A percentile compares a stretch with the other conserved stretches of the same genome.
phyloP scores from a whole-genome alignment of 2,797 vertebrate genomes.

The Vipera ursinii region DNA sequence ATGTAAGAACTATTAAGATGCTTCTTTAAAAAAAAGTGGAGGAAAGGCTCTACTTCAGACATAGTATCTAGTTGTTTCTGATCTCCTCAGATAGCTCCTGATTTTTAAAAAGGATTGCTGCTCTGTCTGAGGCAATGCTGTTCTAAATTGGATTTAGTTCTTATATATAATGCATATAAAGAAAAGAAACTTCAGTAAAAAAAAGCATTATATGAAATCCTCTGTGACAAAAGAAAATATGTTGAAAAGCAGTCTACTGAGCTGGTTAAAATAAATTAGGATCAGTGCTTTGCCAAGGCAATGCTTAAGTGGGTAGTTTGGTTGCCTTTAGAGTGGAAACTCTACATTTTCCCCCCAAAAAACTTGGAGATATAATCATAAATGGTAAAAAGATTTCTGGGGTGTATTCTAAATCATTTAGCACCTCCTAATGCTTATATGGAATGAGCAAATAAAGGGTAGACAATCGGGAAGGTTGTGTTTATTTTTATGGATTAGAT shows the following conservation, averaged over 20 bases:
- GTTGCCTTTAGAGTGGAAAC: conserved; percentile 20
- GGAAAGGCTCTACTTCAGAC: conserved; percentile 19
- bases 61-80: conserved; percentile 3
- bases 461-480: conserved; percentile 29
- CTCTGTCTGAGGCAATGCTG: conserved; percentile 15
- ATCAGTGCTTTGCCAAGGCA: conserved; percentile 19
- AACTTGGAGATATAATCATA: conserved; percentile 29
- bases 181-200: conserved; percentile 14
- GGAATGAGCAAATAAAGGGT: conserved; percentile 3
- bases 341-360: conserved; percentile 4
- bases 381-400: conserved; percentile 22
- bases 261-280: conserved; percentile 8
- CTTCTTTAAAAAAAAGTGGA: background rate
- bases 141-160: conserved; percentile 34
- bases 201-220: background rate
- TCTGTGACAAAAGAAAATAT: background rate
- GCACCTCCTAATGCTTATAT: conserved; percentile 26
- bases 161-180: background rate
- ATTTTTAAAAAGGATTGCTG: conserved; percentile 23
- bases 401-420: conserved; percentile 34
- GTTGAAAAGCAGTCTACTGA: background rate
- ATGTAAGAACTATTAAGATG: background rate
- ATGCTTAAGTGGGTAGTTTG: background rate
- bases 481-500: conserved; percentile 52
- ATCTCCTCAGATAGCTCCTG: background rate